These are phyloP conservation scores for Macropis europaea DNA, from an alignment of 2,888 invertebrate species.

Conservation along the genomic window DNA sequence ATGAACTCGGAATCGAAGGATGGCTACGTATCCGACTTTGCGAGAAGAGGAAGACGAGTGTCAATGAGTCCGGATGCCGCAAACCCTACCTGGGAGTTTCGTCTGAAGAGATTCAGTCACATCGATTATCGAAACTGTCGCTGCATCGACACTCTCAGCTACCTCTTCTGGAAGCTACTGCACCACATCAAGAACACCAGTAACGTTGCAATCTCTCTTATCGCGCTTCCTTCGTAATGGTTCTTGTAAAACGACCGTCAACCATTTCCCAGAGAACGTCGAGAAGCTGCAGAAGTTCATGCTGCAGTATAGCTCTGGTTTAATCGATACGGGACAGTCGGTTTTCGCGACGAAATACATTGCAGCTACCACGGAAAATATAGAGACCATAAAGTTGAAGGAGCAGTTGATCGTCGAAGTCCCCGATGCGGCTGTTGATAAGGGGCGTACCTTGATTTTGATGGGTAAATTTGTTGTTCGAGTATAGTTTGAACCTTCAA, in stretches of 20 bases:
- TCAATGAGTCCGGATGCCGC: not conserved
- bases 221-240: not conserved
- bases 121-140: constrained; percentile 66
- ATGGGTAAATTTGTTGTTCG: constrained; percentile 25
- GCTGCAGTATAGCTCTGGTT: constrained; percentile 73
- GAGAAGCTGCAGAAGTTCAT: constrained; percentile 69
- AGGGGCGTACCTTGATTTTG: constrained; percentile 21
- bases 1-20: not conserved
- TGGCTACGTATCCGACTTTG: accelerated
- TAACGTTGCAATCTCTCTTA: not conserved
- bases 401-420: not conserved
- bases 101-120: constrained; percentile 32
- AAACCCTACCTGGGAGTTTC: not conserved
- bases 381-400: constrained; percentile 19
- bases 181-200: constrained; percentile 55
- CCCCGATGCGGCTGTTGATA: not conserved
- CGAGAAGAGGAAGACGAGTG: not conserved
- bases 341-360: constrained; percentile 71
- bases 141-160: constrained; percentile 54
- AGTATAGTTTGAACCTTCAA: not conserved
- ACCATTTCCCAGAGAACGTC: constrained; percentile 24
- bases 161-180: constrained; percentile 54
- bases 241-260: no score
- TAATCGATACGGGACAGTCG: constrained; percentile 71
- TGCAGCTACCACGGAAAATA: constrained; percentile 57